Percentiles rank a stretch among this genome's conserved stretches.
Conservation (phyloP, 2,888 invertebrate genomes). For the Timema cristinae region DNA sequence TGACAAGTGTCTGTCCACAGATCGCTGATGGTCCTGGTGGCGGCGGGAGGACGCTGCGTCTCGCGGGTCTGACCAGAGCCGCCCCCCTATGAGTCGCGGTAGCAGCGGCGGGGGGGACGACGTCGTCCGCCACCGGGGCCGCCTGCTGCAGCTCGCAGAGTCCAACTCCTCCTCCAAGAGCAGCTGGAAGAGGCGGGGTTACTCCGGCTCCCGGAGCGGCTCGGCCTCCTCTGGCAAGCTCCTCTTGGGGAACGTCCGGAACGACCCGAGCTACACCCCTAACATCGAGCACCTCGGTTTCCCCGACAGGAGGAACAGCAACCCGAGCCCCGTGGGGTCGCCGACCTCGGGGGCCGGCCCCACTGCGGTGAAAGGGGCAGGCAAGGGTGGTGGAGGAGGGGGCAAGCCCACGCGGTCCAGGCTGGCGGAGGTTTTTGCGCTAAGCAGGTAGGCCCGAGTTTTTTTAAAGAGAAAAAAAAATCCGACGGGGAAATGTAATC, state of each 20-base stretch:
- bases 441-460: conserved; percentile 27
- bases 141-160: conserved; percentile 51
- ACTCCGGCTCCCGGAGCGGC: conserved; percentile 41
- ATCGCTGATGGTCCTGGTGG: too few relatives aligned
- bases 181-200: conserved; percentile 44
- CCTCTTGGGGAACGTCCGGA: conserved; percentile 43
- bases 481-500: too few relatives aligned
- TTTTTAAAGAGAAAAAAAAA: too few relatives aligned
- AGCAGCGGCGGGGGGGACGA: conserved; percentile 48
- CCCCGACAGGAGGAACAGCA: conserved; percentile 49
- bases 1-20: too few relatives aligned
- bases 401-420: conserved; percentile 35
- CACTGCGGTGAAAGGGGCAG: conserved; percentile 35
- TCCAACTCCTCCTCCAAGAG: conserved; percentile 39
- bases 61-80: neutral
- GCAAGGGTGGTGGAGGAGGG: neutral
- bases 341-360: conserved; percentile 10
- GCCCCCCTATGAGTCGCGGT: neutral
- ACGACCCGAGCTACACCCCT: conserved; percentile 52
- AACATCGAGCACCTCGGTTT: conserved; percentile 57
- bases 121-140: conserved; percentile 48
- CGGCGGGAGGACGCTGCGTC: neutral
- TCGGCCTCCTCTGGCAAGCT: conserved; percentile 38
- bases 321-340: conserved; percentile 37
- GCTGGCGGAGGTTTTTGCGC: conserved; percentile 53